A percentile compares a stretch with the other conserved stretches of the same genome.
These are phyloP conservation scores for Sitta carolinensis DNA, from an alignment of 2,797 vertebrate genomes.

Conservation along the genomic window DNA sequence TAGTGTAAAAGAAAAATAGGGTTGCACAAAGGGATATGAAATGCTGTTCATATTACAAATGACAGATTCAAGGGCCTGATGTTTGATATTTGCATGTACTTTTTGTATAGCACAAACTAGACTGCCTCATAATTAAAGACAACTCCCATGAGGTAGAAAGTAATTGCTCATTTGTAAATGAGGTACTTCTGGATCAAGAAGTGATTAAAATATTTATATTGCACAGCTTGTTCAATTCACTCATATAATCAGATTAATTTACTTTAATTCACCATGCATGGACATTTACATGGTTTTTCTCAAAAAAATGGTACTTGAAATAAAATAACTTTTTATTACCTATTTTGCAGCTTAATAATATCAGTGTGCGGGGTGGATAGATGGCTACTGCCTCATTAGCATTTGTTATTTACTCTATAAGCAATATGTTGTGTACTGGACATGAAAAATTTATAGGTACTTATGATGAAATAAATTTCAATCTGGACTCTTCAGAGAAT, in stretches of 20 bases:
- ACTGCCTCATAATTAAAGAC: slow-evolving; percentile 79
- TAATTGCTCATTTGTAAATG: slow-evolving; percentile 93
- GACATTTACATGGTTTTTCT: slow-evolving; percentile 64
- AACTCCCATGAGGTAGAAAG: slow-evolving; percentile 80
- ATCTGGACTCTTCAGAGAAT: not conserved
- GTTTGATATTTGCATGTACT: slow-evolving; percentile 79
- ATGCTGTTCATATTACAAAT: slow-evolving; percentile 60
- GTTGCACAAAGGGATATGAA: not conserved
- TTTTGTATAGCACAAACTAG: slow-evolving; percentile 78
- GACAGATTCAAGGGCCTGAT: slow-evolving; percentile 77
- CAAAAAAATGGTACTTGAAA: slow-evolving; percentile 72
- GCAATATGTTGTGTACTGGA: not conserved
- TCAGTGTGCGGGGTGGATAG: not conserved
- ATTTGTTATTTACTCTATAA: slow-evolving; percentile 24
- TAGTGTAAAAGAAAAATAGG: not conserved
- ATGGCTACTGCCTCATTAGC: slow-evolving; percentile 4
- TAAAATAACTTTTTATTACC: slow-evolving; percentile 66
- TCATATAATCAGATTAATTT: slow-evolving; percentile 81
- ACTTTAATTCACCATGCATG: slow-evolving; percentile 79
- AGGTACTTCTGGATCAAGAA: slow-evolving; percentile 85
- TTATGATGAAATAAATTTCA: slow-evolving; percentile 18
- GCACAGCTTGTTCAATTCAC: slow-evolving; percentile 80
- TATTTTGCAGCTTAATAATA: slow-evolving; percentile 53
- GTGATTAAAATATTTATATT: slow-evolving; percentile 92
- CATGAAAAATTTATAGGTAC: slow-evolving; percentile 39